Conservation (phyloP, 2,113 vertebrate species). For the Sceloporus tristichus region DNA sequence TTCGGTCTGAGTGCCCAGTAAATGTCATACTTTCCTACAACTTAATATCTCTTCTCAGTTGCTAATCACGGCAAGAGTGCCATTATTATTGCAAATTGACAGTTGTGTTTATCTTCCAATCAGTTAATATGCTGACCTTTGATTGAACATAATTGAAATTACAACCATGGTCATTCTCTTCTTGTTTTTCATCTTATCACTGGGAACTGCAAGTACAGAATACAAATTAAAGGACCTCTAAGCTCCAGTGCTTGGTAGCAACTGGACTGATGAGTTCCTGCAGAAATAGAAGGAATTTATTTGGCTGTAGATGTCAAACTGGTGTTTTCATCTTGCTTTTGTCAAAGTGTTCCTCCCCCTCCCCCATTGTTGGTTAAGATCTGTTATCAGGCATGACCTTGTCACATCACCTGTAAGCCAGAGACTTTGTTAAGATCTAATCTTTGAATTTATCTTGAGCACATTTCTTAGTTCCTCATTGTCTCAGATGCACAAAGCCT, state of each 20-base stretch:
- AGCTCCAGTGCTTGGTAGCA: slow-evolving; percentile 32
- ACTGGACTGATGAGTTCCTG: slow-evolving; percentile 18
- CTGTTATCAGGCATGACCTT: slow-evolving; percentile 16
- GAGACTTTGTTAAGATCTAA: not conserved
- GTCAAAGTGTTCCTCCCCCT: not conserved
- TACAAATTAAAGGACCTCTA: not conserved
- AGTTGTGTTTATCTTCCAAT: not conserved
- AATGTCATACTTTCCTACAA: not conserved
- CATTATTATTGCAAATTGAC: not conserved
- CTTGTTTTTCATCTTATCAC: slow-evolving; percentile 41
- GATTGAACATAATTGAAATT: not conserved
- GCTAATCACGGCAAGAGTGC: not conserved
- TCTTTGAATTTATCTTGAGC: not conserved
- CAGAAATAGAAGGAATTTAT: slow-evolving; percentile 16
- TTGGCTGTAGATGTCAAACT: slow-evolving; percentile 11
- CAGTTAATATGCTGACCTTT: slow-evolving; percentile 58
- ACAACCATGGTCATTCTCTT: slow-evolving; percentile 21
- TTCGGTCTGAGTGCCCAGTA: not conserved
- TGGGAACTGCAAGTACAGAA: slow-evolving; percentile 1
- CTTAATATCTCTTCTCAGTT: slow-evolving; percentile 3
- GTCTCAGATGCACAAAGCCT: not conserved
- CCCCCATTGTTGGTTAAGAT: not conserved
- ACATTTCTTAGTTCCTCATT: not conserved
- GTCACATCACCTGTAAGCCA: fast-evolving
- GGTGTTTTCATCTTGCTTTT: slow-evolving; percentile 31